A percentile compares a stretch with the other conserved stretches of the same genome.
These are phyloP conservation scores for Microcebus lehilahytsara DNA, from an alignment of 2,113 vertebrate genomes.

Conservation along the genomic window DNA sequence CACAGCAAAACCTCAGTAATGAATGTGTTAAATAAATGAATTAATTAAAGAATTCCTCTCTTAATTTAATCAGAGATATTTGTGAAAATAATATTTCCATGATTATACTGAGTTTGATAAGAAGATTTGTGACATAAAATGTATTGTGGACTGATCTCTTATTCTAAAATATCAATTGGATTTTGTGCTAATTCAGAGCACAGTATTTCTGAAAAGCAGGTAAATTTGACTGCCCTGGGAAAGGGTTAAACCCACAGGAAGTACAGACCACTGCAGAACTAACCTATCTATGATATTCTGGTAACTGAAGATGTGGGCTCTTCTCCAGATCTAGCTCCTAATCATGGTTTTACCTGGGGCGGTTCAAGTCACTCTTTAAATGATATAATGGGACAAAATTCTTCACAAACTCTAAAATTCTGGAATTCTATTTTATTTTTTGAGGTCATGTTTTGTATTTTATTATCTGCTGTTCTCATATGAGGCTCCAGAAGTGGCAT, in stretches of 20 bases:
- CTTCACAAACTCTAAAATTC: background rate
- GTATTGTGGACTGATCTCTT: background rate
- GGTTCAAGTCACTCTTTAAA: background rate
- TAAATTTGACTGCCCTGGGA: no score
- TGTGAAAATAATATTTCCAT: background rate
- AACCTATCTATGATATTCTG: background rate
- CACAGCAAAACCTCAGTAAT: background rate
- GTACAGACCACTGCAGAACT: background rate
- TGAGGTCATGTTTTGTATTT: background rate
- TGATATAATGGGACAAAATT: background rate
- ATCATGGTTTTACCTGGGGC: no score
- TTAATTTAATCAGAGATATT: background rate
- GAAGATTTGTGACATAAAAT: background rate
- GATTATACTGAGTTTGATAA: background rate
- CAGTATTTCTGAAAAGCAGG: background rate
- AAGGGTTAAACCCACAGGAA: rapidly evolving
- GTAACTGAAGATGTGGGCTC: background rate
- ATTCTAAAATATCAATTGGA: background rate
- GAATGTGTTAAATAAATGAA: background rate
- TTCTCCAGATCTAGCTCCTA: background rate
- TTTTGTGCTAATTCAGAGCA: background rate
- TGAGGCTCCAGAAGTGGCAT: background rate
- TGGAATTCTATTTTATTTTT: background rate
- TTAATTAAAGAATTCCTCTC: background rate
- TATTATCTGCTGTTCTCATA: background rate